phyloP scores from a whole-genome alignment of 2,113 vertebrate species.

The Athene noctua region DNA sequence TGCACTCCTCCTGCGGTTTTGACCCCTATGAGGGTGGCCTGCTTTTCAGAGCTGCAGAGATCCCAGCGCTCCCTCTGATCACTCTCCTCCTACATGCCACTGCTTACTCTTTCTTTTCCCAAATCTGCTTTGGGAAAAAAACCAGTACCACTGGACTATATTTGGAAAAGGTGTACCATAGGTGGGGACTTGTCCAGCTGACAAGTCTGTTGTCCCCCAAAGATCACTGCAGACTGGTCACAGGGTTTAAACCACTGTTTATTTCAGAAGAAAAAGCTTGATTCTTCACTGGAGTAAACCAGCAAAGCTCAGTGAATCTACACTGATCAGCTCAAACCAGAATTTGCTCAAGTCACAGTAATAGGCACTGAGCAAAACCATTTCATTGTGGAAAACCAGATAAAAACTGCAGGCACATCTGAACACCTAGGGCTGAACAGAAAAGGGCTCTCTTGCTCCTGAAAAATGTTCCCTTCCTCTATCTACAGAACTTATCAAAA shows the following conservation, averaged over 20 bases:
- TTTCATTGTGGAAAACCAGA: not conserved
- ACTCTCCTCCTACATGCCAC: not conserved
- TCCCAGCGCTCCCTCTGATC: not conserved
- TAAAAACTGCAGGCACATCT: not conserved
- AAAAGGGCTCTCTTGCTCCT: not conserved
- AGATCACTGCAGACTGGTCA: not conserved
- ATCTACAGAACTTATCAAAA: not conserved
- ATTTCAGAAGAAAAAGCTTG: not conserved
- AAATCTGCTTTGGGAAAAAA: not conserved
- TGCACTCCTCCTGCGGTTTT: not conserved
- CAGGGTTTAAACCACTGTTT: not conserved
- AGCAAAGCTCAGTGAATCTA: not conserved
- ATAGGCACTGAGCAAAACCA: not conserved
- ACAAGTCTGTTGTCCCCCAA: not conserved
- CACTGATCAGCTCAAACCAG: not conserved
- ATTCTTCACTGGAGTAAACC: not conserved
- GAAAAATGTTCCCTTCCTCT: not conserved
- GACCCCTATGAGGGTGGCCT: conserved; percentile 23
- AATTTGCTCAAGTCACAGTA: not conserved
- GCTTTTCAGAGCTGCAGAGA: not conserved
- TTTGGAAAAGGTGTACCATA: not conserved
- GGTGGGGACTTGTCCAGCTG: not conserved
- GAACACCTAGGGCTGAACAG: not conserved
- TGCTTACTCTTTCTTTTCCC: not conserved
- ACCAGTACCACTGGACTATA: not conserved